phyloP scores from a whole-genome alignment of 2,113 vertebrate genomes.

The Rhinopomastus cyanomelas region DNA sequence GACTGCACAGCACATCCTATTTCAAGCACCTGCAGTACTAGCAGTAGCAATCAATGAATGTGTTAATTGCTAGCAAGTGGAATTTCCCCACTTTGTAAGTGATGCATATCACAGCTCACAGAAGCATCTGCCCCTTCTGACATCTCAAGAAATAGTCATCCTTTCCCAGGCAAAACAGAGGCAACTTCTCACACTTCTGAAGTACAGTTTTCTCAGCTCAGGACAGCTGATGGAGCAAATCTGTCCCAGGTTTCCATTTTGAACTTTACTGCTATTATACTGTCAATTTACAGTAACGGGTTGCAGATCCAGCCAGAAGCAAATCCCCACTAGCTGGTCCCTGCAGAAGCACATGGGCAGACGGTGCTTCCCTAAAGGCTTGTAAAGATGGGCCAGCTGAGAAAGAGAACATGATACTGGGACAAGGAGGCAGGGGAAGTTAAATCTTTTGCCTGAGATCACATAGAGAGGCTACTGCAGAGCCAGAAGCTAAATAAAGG shows the following conservation, averaged over 20 bases:
- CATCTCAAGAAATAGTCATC: neutral
- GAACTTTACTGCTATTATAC: neutral
- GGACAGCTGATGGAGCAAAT: neutral
- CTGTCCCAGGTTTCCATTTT: neutral
- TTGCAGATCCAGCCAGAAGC: neutral
- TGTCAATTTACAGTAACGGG: neutral
- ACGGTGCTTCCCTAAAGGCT: neutral
- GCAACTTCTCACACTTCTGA: neutral
- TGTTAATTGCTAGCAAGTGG: neutral
- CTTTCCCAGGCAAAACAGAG: neutral
- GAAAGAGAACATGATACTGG: neutral
- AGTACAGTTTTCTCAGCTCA: neutral
- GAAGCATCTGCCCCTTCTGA: neutral
- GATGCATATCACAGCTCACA: neutral
- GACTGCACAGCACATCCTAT: neutral
- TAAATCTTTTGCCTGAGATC: neutral
- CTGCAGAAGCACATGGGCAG: neutral
- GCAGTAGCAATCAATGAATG: neutral
- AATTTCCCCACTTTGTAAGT: neutral
- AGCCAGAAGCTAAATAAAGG: neutral
- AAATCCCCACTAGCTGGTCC: neutral
- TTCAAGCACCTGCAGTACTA: neutral
- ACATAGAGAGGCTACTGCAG: neutral
- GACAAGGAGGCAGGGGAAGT: neutral
- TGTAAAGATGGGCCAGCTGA: neutral